These are phyloP conservation scores for Mareca penelope DNA, from an alignment of 2,797 vertebrate genomes.

Conservation along the genomic window DNA sequence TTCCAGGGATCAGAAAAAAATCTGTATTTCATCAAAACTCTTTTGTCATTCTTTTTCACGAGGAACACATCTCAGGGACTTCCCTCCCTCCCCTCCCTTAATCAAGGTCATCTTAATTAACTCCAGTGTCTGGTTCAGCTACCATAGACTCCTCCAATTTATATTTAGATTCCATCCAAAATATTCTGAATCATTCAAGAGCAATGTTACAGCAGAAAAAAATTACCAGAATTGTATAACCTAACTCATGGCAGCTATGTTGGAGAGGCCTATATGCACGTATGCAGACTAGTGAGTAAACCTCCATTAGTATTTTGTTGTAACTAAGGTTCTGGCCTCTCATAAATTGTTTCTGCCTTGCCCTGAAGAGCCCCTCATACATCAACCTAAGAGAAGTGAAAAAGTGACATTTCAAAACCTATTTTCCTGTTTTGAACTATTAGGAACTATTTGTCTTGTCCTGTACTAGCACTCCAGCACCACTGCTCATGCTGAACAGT, in stretches of 20 bases:
- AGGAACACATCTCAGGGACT: background rate
- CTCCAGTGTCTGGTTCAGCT: background rate
- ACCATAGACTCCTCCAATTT: background rate
- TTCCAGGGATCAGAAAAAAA: background rate
- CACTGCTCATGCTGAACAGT: background rate
- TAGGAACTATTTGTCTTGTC: background rate
- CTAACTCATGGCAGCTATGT: slow-evolving; percentile 17
- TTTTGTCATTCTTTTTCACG: background rate
- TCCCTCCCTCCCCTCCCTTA: background rate
- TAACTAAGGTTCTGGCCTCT: background rate
- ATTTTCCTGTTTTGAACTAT: background rate
- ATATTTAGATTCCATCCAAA: slow-evolving; percentile 54
- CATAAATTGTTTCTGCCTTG: background rate
- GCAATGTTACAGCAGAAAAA: slow-evolving; percentile 31
- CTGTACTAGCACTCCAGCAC: background rate
- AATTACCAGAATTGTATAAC: slow-evolving; percentile 34
- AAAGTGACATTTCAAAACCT: background rate
- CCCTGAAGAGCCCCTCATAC: background rate
- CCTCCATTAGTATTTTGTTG: background rate
- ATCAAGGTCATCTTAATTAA: slow-evolving; percentile 45
- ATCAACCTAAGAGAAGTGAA: background rate
- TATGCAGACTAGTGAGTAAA: background rate
- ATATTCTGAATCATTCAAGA: slow-evolving; percentile 53
- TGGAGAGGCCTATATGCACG: slow-evolving; percentile 5
- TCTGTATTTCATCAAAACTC: background rate